Evolutionary conservation across 2,888 invertebrate species (phyloP), one percentile per base, ranked within the genome.

Genomic region (Amiota communis): DNA sequence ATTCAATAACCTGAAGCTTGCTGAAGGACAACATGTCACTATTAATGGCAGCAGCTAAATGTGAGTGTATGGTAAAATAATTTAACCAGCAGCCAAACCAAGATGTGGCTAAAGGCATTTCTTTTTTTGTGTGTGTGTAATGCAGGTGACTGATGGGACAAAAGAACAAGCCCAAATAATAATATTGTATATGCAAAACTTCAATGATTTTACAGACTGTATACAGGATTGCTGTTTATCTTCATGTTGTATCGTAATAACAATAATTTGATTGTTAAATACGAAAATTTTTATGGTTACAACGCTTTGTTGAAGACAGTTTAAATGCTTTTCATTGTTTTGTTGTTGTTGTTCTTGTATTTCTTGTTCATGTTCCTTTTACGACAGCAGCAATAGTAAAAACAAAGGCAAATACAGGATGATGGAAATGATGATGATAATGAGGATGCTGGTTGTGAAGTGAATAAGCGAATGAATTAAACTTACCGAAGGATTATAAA

Each of bases 301-400:
- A 51, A 74, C 79, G 71, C 76, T 75, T 83, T 83, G 84, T 77
- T 73, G 74, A 79, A 75, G 83, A 81, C 84, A 82, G 86, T 86
- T 83, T 84, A 83, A 83, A 86, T 83, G 79, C 81, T 51, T 53
- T 61, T 23, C 61, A 36, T 36, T 36, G 8, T 36, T 64, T 64
- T 64, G 13, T 59, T 15, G 13, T 12, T 59, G 17, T 67, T 47
- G 17, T 48, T 46, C 10, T 36, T 47, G 17, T 48, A n/a, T 10
- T 36, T 17, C 49, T 80, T 82, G n/a, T 23, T 3, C 23, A 2
- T 23, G 23, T 23, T 23, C 23, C 23, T 23, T 83, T 83, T 86
- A 83, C 83, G 86, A 86, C 79, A 80, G 76, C 79, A 80, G 76
- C 84, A 78, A 83, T 82, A 81, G 36, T 36, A 36, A 77, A 63